Conservation (phyloP, 1,140 invertebrate genomes). For the Drosophila prosaltans region DNA sequence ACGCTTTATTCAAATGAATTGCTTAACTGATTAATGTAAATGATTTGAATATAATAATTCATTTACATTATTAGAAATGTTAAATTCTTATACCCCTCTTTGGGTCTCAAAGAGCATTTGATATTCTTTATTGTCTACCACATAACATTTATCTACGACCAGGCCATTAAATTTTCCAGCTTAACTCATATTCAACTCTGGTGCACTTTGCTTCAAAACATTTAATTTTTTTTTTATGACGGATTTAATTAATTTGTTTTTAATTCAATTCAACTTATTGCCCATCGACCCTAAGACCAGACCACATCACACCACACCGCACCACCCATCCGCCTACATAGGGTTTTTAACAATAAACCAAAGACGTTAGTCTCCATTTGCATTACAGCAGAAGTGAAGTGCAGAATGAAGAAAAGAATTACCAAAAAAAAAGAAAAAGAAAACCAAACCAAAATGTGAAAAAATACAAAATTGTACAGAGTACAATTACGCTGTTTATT, state of each 20-base stretch:
- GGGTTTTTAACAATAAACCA: not conserved
- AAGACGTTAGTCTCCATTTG: constrained; percentile 38
- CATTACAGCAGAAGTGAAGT: not conserved
- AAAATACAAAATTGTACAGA: constrained; percentile 22
- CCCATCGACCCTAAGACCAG: constrained; percentile 18
- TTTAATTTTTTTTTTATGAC: constrained; percentile 45
- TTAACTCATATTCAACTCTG: constrained; percentile 39
- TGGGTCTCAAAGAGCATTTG: too few species aligned
- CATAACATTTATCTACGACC: too few species aligned
- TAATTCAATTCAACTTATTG: constrained; percentile 81
- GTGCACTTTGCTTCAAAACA: constrained; percentile 28
- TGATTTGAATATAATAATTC: too few species aligned
- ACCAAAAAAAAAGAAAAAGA: not conserved
- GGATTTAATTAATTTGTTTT: constrained; percentile 81
- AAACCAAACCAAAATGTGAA: not conserved
- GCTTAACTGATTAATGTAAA: too few species aligned
- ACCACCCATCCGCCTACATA: not conserved
- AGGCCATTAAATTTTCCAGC: constrained; percentile 9
- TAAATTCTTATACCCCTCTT: too few species aligned
- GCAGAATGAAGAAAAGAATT: not conserved
- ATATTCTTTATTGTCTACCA: not conserved
- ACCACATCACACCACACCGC: not conserved
- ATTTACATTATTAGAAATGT: too few species aligned
- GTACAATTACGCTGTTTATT: constrained; percentile 80
- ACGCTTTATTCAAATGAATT: too few species aligned